Evolutionary conservation across 2,113 vertebrate genomes (phyloP).

Genomic region (Poeciliopsis turrubarensis): DNA sequence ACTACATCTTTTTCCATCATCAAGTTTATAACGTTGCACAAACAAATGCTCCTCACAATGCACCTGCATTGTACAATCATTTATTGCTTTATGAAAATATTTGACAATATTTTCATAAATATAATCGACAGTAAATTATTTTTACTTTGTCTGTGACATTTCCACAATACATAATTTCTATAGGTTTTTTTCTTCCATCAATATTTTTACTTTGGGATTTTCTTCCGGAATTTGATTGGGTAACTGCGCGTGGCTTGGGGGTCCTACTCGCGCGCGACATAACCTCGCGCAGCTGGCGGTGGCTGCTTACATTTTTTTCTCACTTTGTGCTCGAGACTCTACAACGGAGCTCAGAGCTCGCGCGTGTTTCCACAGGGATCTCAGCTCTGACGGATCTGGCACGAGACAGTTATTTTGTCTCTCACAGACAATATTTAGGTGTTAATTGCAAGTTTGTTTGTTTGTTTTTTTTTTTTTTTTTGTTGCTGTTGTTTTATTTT

Average conservation of each 20-base stretch:
- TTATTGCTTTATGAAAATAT: no score
- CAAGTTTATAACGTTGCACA: not conserved
- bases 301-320: slow-evolving; percentile 17
- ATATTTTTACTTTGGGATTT: slow-evolving; percentile 34
- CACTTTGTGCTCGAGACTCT: slow-evolving; percentile 27
- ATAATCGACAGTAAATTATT: no score
- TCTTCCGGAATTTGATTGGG: slow-evolving; percentile 30
- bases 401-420: not conserved
- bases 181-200: no score
- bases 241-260: not conserved
- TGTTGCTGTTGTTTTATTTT: not conserved
- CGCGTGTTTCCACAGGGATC: slow-evolving; percentile 18
- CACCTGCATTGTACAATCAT: no score
- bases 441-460: slow-evolving; percentile 7
- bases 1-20: not conserved
- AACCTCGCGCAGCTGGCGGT: slow-evolving; percentile 41
- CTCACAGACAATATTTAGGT: not conserved
- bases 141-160: no score
- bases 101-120: no score
- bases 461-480: not conserved
- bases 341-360: slow-evolving; percentile 21
- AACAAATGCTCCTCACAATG: not conserved
- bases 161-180: no score
- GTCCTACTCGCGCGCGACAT: slow-evolving; percentile 11
- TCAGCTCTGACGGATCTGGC: slow-evolving; percentile 20